Percentiles rank a stretch among this genome's conserved stretches.
phyloP scores from a whole-genome alignment of 2,888 invertebrate genomes.

The Drosophila meridionalis region DNA sequence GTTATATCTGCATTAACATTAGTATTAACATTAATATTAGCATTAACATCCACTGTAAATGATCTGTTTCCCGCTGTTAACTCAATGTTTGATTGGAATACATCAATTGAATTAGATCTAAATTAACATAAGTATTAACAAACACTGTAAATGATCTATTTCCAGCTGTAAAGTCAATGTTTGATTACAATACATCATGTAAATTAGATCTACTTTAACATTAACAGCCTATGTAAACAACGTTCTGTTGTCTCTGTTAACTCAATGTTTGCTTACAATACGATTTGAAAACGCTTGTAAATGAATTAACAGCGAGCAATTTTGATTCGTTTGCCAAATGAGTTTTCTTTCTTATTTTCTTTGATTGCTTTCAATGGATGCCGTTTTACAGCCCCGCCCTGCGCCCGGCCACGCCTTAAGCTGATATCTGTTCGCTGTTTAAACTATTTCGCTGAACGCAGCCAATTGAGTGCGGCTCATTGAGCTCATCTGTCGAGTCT shows the following conservation, averaged over 20 bases:
- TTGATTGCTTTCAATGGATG: slow-evolving; percentile 10
- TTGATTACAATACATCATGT: not conserved
- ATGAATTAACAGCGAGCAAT: not conserved
- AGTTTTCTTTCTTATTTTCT: slow-evolving; percentile 1
- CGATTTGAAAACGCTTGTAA: not conserved
- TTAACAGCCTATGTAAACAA: not conserved
- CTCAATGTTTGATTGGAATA: not conserved
- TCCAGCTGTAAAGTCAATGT: not conserved
- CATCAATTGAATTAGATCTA: not conserved
- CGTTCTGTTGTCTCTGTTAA: not conserved
- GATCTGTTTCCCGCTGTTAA: not conserved
- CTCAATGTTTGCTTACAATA: not conserved
- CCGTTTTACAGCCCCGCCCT: not conserved
- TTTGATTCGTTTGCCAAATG: not conserved
- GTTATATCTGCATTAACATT: no score
- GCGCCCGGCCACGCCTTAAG: not conserved
- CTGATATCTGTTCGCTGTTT: slow-evolving; percentile 9
- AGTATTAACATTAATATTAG: no score
- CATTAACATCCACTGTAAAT: no score
- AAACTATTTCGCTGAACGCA: slow-evolving; percentile 22
- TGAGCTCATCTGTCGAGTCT: slow-evolving; percentile 43
- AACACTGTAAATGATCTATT: no score
- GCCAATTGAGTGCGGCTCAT: slow-evolving; percentile 52
- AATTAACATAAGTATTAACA: not conserved
- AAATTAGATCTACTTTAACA: no score